Evolutionary conservation across 2,113 vertebrate species (phyloP).

Genomic region (Rafetus swinhoei): DNA sequence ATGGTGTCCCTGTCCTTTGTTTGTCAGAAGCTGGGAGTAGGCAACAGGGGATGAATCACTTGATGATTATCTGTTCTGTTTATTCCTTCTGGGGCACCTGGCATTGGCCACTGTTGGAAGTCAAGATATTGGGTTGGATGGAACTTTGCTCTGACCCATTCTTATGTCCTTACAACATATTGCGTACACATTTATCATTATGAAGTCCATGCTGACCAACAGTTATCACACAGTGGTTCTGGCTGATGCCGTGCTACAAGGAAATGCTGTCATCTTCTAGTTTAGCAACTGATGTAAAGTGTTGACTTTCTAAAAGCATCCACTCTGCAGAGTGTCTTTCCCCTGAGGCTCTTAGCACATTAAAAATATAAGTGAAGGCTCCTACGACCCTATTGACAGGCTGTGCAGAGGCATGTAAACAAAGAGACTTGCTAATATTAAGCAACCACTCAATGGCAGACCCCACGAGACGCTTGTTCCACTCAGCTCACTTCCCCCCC

Average conservation of each 20-base stretch:
- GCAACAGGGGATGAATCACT: too few species aligned
- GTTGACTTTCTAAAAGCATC: neutral
- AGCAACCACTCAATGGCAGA: neutral
- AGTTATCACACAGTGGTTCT: neutral
- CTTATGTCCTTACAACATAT: neutral
- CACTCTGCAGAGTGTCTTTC: neutral
- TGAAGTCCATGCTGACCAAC: neutral
- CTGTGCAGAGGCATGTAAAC: neutral
- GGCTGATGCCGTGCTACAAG: neutral
- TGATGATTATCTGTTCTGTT: too few species aligned
- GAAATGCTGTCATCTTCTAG: neutral
- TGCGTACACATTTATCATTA: accelerated
- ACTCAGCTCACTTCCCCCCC: accelerated
- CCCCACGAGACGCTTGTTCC: neutral
- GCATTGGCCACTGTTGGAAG: too few species aligned
- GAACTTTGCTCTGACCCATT: too few species aligned
- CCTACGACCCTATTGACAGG: neutral
- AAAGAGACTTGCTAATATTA: accelerated
- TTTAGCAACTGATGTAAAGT: neutral
- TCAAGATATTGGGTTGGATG: too few species aligned
- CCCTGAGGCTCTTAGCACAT: neutral
- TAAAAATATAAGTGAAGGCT: neutral
- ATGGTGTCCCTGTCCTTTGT: too few species aligned
- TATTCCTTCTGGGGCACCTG: too few species aligned
- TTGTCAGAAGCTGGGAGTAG: too few species aligned